Base-by-base conservation (phyloP, 2,888 invertebrate genomes). In the Drosophila atroscutellata region DNA sequence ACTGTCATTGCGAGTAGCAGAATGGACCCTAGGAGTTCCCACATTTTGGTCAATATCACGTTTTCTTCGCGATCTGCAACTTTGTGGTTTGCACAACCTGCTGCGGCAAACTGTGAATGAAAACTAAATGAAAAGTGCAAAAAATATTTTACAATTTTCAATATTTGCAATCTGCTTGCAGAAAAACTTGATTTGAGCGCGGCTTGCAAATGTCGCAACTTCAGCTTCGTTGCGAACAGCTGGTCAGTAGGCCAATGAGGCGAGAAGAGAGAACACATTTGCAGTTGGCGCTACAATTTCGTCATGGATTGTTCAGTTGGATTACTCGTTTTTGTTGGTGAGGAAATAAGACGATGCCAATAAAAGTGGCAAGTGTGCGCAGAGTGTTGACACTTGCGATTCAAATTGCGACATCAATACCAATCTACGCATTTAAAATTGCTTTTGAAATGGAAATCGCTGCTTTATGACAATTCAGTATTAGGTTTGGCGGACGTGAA, bases 131-230 rank as follows among this genome's bases (percentile, higher is more conserved):
- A 81, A 76, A 72, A 52, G 55, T 58, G 65, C 59, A 66, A 58
- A 65, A 74, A 72, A 51, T 52, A 61, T 69, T 71, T 72, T 56
- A 74, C 75, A 74, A 77, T 76, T 87, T 87, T 72, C 71, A 81
- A 82, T 72, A 72, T 75, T 69, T 75, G 66, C 37, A 47, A 69
- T 59, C 28, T 13, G 69, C 42, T 55, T 37, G 64, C 20, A 42
- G 50, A 51, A 77, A 83, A 85, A 85, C 89, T 89, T 84, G 84
- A 84, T 86, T 84, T 83, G 83, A 83, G 86, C 62, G 83, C 58
- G 59, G 69, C 69, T 63, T 51, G 59, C 47, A 61, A 51, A 71
- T 89, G 81, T 86, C 78, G 86, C 79, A 84, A 84, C 50, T 30
- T 28, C 26, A n/a, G 20, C 11, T 20, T 39, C 52, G 24, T 47